phyloP scores from a whole-genome alignment of 1,140 invertebrate genomes.

The Caenorhabditis briggsae region DNA sequence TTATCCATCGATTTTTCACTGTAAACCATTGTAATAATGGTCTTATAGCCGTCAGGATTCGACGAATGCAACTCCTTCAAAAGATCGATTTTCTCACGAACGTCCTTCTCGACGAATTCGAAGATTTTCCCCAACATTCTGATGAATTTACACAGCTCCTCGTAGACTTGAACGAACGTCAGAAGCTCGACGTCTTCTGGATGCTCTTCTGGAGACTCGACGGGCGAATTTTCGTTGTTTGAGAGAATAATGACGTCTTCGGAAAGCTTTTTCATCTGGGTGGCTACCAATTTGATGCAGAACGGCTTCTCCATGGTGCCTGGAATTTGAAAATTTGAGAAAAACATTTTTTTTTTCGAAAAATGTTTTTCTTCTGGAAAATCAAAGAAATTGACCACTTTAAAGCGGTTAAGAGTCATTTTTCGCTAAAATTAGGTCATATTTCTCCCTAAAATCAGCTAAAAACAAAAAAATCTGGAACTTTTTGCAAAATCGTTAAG shows the following conservation, averaged over 20 bases:
- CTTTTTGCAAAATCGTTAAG: too few species aligned
- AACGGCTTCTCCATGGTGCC: not conserved
- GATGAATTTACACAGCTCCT: constrained; percentile 40
- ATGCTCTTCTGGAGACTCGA: not conserved
- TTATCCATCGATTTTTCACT: constrained; percentile 23
- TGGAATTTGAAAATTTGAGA: not conserved
- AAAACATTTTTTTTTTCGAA: too few species aligned
- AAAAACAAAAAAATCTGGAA: too few species aligned
- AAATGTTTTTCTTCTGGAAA: too few species aligned
- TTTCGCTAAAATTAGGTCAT: too few species aligned
- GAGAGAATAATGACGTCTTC: not conserved
- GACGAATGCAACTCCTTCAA: not conserved
- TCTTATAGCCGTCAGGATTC: constrained; percentile 36
- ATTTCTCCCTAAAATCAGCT: too few species aligned
- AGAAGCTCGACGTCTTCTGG: constrained; percentile 37
- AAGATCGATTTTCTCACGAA: constrained; percentile 46
- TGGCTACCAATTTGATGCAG: constrained; percentile 21
- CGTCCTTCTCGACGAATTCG: constrained; percentile 38
- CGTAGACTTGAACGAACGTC: constrained; percentile 37
- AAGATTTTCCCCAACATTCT: constrained; percentile 40
- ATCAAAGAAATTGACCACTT: too few species aligned
- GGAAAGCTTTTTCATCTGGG: constrained; percentile 19
- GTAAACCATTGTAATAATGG: not conserved
- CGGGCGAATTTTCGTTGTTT: not conserved
- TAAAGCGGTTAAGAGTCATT: too few species aligned